phyloP scores from a whole-genome alignment of 2,797 vertebrate genomes.

The Catostomus latipinnis region DNA sequence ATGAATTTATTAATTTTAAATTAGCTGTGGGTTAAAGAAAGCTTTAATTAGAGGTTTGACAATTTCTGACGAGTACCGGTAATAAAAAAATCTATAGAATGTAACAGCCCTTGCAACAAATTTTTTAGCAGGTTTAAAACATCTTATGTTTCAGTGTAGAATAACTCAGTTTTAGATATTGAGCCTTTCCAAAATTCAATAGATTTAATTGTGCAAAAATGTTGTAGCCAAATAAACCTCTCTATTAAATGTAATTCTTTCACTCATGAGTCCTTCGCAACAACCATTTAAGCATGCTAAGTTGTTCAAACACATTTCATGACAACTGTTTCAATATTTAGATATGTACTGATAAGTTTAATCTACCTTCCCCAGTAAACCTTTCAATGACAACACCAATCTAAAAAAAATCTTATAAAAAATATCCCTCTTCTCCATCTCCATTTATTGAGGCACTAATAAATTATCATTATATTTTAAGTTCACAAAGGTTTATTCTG shows the following conservation, averaged over 20 bases:
- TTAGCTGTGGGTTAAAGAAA: conserved; percentile 7
- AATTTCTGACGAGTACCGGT: neutral
- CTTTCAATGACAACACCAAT: conserved; percentile 14
- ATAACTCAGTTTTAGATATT: neutral
- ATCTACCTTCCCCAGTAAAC: conserved; percentile 11
- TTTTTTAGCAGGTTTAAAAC: neutral
- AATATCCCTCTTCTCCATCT: neutral
- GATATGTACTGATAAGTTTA: conserved; percentile 24
- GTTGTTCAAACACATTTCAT: conserved; percentile 1
- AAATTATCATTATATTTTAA: conserved; percentile 31
- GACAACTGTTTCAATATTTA: conserved; percentile 29
- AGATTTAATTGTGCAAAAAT: neutral
- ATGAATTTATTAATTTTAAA: conserved; percentile 45
- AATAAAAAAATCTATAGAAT: conserved; percentile 11
- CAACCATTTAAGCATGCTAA: conserved; percentile 1
- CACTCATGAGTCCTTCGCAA: neutral
- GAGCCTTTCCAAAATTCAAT: neutral
- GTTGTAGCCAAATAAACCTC: conserved; percentile 1
- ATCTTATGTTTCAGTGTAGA: neutral
- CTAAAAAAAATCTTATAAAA: conserved; percentile 22
- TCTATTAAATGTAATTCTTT: neutral
- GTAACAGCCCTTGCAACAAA: neutral
- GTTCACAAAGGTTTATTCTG: conserved; percentile 19
- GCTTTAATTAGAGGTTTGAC: conserved; percentile 28
- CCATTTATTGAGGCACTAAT: neutral